A percentile compares a stretch with the other conserved stretches of the same genome.
phyloP scores from a whole-genome alignment of 1,140 invertebrate species.

The Colletes latitarsis region DNA sequence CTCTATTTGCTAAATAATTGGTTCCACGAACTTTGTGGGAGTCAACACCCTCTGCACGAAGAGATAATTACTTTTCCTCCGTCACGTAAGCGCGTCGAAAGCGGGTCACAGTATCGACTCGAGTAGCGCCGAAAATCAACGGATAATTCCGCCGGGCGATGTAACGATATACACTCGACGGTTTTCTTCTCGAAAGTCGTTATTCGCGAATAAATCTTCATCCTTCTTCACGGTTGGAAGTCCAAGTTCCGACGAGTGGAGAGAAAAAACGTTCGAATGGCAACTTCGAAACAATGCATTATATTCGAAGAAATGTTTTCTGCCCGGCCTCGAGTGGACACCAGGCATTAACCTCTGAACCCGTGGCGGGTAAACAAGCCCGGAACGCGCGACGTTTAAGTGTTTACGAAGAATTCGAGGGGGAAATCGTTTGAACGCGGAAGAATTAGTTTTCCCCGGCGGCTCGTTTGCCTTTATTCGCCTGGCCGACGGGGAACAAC shows the following conservation, averaged over 20 bases:
- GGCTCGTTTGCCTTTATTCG: constrained; percentile 6
- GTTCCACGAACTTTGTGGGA: too few relatives aligned
- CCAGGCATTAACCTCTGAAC: too few relatives aligned
- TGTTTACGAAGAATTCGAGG: constrained; percentile 26
- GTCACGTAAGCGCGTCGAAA: not conserved
- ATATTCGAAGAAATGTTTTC: too few relatives aligned
- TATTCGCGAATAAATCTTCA: too few relatives aligned
- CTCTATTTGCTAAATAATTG: not conserved
- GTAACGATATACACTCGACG: too few relatives aligned
- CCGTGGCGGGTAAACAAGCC: not conserved
- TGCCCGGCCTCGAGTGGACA: too few relatives aligned
- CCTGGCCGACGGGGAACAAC: not conserved
- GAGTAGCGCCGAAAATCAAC: not conserved
- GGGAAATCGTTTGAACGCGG: constrained; percentile 4
- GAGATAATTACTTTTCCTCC: not conserved
- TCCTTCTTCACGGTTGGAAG: too few relatives aligned
- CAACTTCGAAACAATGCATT: too few relatives aligned
- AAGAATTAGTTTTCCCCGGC: constrained; percentile 14
- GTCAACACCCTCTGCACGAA: not conserved
- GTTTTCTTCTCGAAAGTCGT: too few relatives aligned
- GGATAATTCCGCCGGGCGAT: not conserved
- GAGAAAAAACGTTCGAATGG: too few relatives aligned
- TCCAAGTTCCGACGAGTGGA: too few relatives aligned
- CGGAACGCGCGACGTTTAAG: not conserved
- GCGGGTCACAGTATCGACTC: not conserved